Conservation (phyloP, 1,140 invertebrate genomes). For the Drosophila rhopaloa region DNA sequence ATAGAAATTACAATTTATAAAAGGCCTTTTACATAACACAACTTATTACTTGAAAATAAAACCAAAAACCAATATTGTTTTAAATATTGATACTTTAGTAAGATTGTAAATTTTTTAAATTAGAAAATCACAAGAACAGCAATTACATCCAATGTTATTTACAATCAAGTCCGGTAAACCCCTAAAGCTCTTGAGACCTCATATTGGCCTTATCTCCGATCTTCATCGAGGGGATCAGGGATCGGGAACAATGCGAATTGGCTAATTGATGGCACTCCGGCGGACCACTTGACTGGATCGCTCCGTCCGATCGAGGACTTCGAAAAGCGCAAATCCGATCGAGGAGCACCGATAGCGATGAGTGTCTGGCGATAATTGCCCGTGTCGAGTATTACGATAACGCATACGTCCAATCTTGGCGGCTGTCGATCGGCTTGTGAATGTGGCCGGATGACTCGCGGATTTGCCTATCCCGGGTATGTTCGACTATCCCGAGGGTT, state of each 20-base stretch:
- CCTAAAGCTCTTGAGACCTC: not conserved
- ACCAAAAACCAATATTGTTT: too few species aligned
- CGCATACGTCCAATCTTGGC: slow-evolving; percentile 50
- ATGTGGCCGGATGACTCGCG: slow-evolving; percentile 25
- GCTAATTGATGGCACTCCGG: slow-evolving; percentile 69
- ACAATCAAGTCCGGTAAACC: not conserved
- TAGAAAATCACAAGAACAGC: too few species aligned
- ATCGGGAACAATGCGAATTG: slow-evolving; percentile 39
- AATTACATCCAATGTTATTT: too few species aligned
- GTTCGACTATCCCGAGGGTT: slow-evolving; percentile 26
- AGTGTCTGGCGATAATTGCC: slow-evolving; percentile 41
- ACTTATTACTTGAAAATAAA: too few species aligned
- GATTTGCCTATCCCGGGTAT: slow-evolving; percentile 32
- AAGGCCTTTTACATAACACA: too few species aligned
- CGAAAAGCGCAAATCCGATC: slow-evolving; percentile 52
- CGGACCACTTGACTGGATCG: slow-evolving; percentile 71
- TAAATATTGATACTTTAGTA: too few species aligned
- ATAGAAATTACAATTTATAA: too few species aligned
- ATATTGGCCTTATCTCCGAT: slow-evolving; percentile 12
- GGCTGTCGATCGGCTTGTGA: slow-evolving; percentile 37
- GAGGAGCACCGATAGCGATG: slow-evolving; percentile 33
- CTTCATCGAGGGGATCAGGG: slow-evolving; percentile 13
- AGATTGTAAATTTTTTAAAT: too few species aligned
- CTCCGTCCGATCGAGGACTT: slow-evolving; percentile 23
- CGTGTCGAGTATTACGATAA: slow-evolving; percentile 25